Evolutionary conservation across 2,888 invertebrate species (phyloP).

Genomic region (Tiliacea citrago): DNA sequence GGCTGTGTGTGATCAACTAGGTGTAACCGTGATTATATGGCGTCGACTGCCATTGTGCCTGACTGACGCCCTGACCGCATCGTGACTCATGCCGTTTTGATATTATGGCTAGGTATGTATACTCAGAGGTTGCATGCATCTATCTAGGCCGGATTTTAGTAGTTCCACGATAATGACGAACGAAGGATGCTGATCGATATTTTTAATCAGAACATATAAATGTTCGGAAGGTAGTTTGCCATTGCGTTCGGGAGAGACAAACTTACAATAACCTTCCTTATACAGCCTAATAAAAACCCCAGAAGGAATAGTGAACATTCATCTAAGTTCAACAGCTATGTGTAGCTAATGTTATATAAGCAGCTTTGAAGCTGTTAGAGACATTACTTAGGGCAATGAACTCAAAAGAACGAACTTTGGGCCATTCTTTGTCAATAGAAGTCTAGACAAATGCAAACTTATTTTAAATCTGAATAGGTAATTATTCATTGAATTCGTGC

Average conservation of each 20-base stretch:
- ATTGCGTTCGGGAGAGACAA: no score
- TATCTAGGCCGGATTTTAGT: not conserved
- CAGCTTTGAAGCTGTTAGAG: not conserved
- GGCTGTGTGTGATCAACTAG: slow-evolving; percentile 31
- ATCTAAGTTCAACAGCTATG: not conserved
- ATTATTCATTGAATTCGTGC: not conserved
- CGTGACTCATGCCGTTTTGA: slow-evolving; percentile 50
- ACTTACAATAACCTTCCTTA: no score
- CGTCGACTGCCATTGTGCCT: slow-evolving; percentile 17
- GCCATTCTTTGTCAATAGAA: not conserved
- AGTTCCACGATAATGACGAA: not conserved
- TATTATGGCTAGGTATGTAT: slow-evolving; percentile 1
- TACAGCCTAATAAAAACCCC: no score
- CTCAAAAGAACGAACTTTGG: not conserved
- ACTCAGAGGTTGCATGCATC: not conserved
- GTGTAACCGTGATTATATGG: slow-evolving; percentile 49
- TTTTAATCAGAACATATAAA: no score
- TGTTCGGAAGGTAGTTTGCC: no score
- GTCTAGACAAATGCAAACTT: not conserved
- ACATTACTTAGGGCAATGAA: not conserved
- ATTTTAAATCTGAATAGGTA: not conserved
- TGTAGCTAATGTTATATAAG: not conserved
- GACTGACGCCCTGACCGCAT: slow-evolving; percentile 20
- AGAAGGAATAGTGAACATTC: not conserved
- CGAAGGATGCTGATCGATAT: not conserved